Conservation (phyloP, 2,113 vertebrate genomes). For the Glaucomys volans region DNA sequence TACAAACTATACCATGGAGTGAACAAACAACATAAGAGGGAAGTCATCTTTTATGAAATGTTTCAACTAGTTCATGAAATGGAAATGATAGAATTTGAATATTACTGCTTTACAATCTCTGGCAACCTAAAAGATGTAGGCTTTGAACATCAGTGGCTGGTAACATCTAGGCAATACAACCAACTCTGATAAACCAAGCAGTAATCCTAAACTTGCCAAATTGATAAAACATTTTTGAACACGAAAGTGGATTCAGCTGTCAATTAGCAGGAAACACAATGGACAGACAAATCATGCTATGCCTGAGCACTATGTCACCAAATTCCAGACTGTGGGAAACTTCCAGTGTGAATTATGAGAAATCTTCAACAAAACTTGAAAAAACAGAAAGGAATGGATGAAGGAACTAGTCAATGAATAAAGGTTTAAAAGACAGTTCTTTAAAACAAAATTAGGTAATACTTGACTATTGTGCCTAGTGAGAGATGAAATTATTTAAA, state of each 20-base stretch:
- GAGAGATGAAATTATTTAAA: background rate
- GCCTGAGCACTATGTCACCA: background rate
- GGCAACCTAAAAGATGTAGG: background rate
- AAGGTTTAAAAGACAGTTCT: background rate
- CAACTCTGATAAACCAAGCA: background rate
- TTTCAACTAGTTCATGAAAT: background rate
- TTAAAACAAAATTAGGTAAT: background rate
- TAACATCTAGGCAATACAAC: background rate
- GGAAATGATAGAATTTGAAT: background rate
- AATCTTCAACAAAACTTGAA: background rate
- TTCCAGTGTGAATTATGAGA: background rate
- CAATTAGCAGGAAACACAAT: background rate
- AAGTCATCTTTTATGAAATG: background rate
- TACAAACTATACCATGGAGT: background rate
- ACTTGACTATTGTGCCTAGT: background rate
- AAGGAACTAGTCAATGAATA: background rate
- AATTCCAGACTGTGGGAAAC: background rate
- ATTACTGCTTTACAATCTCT: background rate
- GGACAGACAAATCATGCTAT: background rate
- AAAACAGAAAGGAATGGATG: background rate
- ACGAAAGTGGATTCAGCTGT: background rate
- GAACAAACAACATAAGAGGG: background rate
- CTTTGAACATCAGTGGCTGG: background rate
- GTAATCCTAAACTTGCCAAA: background rate
- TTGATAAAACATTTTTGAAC: background rate